Percentiles rank a stretch among this genome's conserved stretches.
These are phyloP conservation scores for Tetragonisca angustula DNA, from an alignment of 2,888 invertebrate genomes.

Conservation along the genomic window DNA sequence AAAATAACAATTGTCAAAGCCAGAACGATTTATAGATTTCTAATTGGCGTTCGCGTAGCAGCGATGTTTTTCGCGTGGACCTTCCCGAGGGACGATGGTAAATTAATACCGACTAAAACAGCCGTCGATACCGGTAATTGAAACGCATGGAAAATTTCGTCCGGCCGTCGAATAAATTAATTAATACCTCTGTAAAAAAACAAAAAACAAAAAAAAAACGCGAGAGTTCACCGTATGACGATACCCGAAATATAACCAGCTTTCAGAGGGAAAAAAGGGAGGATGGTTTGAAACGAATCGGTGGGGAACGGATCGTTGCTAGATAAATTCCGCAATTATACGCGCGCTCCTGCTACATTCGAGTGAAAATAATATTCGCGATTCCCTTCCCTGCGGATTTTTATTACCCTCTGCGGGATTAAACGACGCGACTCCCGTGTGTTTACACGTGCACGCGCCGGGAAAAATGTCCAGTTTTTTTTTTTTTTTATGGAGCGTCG, in stretches of 20 bases:
- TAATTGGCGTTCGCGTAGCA: constrained; percentile 1
- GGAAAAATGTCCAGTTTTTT: neutral
- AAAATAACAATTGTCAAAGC: constrained; percentile 16
- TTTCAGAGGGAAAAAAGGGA: neutral
- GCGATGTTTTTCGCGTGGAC: constrained; percentile 13
- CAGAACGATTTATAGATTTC: neutral
- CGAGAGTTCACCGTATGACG: constrained; percentile 15
- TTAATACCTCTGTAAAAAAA: constrained; percentile 42
- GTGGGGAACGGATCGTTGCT: neutral
- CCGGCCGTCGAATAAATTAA: constrained; percentile 50
- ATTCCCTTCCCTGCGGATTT: constrained; percentile 9
- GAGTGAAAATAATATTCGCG: constrained; percentile 7
- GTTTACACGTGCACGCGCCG: constrained; percentile 20
- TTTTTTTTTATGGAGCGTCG: neutral
- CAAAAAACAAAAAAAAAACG: neutral
- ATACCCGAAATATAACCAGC: constrained; percentile 25
- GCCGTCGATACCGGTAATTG: constrained; percentile 32
- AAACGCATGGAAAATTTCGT: constrained; percentile 53
- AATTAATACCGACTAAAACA: constrained; percentile 52
- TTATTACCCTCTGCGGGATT: constrained; percentile 14
- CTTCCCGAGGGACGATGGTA: constrained; percentile 28
- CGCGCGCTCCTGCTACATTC: neutral
- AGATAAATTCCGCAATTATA: constrained; percentile 45
- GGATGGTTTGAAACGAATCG: no score
- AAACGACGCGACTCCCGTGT: constrained; percentile 17